Base-by-base conservation (phyloP, 2,113 vertebrate species). In the Melanocharis versteri region DNA sequence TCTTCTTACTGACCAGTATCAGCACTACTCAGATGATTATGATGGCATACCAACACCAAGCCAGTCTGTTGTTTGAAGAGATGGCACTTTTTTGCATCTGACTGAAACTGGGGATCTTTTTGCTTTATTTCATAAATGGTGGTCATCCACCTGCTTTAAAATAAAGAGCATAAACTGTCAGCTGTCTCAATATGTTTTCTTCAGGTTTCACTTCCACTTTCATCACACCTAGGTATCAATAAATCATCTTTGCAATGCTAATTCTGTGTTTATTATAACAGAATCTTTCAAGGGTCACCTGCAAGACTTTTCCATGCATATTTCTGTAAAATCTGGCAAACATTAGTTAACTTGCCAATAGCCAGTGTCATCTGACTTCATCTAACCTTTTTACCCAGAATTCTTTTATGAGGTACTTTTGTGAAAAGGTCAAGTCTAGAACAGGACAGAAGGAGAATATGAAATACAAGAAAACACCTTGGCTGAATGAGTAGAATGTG, bases 1-100 rank as follows among this genome's bases (percentile, higher is more conserved):
- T 45, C 98, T 99, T 90, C 98, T 99, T 35, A 97, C 97, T 37
- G 98, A 99, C 28, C 98, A 99, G 69, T 99, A 99, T 96, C 99
- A 98, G 97, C 98, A 98, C 37, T 99, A 99, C n/a, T 98, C 98
- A 33, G 98, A 99, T 40, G 98, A 99, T 37, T 98, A 98, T 9
- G 98, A 98, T 72, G 98, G 97, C n/a, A 89, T 98, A 68, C 91
- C 97, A 17, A 97, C 97, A 78, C 98, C 98, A 40, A 98, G 97
- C 91, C 99, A 99, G 60, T 99, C 99, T 56, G 97, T 98, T 51
- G 98, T 99, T 86, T 99, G 96, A 98, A 50, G 23, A 80, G 33
- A 56, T 27, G 31, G 28, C 45, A 65, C 24, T 57, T 72, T 76
- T 22, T 60, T 42, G 66, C 58, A 35, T 62, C 42, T 39, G 28